Conservation (phyloP, 2,797 vertebrate genomes). For the Choloepus didactylus region DNA sequence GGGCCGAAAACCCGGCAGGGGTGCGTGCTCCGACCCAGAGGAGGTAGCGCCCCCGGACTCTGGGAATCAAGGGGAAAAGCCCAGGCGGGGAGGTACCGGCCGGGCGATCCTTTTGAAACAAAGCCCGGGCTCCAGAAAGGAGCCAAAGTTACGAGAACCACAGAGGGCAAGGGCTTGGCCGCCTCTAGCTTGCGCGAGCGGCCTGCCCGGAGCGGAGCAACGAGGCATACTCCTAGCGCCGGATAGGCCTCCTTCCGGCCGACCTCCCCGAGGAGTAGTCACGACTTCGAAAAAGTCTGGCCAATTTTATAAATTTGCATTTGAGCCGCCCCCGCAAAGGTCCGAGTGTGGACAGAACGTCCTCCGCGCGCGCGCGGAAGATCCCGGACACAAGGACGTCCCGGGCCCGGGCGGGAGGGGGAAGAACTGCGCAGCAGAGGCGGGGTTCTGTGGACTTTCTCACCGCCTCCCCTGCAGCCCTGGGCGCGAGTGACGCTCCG, state of each 20-base stretch:
- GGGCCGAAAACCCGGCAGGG: not conserved
- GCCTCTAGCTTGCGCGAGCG: not conserved
- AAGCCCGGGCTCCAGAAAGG: not conserved
- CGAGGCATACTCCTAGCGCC: too few relatives aligned
- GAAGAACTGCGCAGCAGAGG: not conserved
- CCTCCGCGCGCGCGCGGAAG: not conserved
- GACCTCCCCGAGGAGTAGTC: constrained; percentile 1
- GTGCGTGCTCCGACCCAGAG: accelerated
- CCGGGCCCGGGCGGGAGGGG: accelerated
- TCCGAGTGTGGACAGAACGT: accelerated
- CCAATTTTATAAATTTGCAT: constrained; percentile 20
- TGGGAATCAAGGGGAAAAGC: not conserved
- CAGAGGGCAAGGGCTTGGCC: not conserved
- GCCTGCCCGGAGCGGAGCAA: not conserved
- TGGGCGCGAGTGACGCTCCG: not conserved
- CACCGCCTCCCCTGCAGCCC: not conserved
- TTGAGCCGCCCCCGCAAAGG: not conserved
- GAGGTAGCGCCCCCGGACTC: not conserved
- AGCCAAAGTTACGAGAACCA: not conserved
- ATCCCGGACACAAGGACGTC: not conserved
- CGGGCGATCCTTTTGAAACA: not conserved
- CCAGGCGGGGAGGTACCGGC: not conserved
- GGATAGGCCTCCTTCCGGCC: not conserved
- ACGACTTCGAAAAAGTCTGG: constrained; percentile 57
- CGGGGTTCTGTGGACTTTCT: not conserved